Base-by-base conservation (phyloP, 2,797 vertebrate genomes). In the Danio kyathit region DNA sequence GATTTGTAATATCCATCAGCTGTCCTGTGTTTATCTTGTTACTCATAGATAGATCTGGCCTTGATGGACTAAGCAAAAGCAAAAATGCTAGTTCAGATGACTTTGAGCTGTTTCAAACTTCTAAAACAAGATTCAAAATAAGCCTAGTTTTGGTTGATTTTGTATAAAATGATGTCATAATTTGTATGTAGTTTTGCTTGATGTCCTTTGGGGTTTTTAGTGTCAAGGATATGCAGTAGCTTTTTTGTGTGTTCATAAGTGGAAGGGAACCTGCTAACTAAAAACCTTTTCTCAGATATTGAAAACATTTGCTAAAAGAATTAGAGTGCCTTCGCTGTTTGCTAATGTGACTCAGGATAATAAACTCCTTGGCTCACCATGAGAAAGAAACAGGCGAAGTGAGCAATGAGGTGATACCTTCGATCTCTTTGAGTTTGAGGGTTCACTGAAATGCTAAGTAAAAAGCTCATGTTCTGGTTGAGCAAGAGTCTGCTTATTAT, bases 401-500 rank as follows among this genome's bases (percentile, higher is more conserved):
- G 40, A 54, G 44, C 56, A 71, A 52, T 61, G 12, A 48, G 43
- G 56, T 60, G 21, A 59, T 49, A 19, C 21, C 21, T 57, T 57
- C 4, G 5, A 57, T 48, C 16, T 48, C 8, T 41, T 11, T 60
- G 29, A 38, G 17, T 60, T 49, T 70, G 56, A 76, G 49, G 70
- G 56, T 56, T 72, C 9, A 8, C 46, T n/a, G 29, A 46, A 29
- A 46, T 71, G 43, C 38, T 17, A 8, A 49, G 19, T 43, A 56
- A 72, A 72, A 72, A 56, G 38, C 51, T 2, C n/a, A 3, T 56
- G n/a, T 19, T 7, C 38, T 56, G 38, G 54, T 17, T 14, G 43
- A 65, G n/a, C 6, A 40, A 14, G 4, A 78, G 5, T 69, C n/a
- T 59, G 11, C 4, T 11, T 48, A 41, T 54, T 80, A 72, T 72